Percentiles rank a stretch among this genome's conserved stretches.
phyloP scores from a whole-genome alignment of 2,888 invertebrate species.

The Protodeltote pygarga region DNA sequence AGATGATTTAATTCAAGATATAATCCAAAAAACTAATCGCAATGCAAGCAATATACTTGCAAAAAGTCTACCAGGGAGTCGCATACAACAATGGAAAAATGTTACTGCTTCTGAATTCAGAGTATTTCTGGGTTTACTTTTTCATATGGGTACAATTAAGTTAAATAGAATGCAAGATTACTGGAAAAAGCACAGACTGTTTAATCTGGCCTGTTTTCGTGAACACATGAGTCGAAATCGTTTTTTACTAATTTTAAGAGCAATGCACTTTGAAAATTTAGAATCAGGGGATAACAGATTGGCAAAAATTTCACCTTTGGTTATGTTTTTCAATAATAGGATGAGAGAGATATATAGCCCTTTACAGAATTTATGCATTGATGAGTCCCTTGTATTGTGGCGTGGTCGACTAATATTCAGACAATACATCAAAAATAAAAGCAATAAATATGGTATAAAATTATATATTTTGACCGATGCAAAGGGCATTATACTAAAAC shows the following conservation, averaged over 20 bases:
- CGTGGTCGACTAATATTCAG: constrained; percentile 30
- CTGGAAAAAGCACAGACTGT: constrained; percentile 26
- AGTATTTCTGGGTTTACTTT: too few species aligned
- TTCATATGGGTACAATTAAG: too few species aligned
- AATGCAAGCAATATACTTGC: constrained; percentile 2
- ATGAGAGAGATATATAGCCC: constrained; percentile 14
- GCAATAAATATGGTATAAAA: constrained; percentile 24
- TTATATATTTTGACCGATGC: constrained; percentile 21
- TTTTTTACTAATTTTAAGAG: constrained; percentile 24
- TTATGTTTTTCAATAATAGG: constrained; percentile 15
- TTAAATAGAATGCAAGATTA: constrained; percentile 21
- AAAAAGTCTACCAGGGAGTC: constrained; percentile 17
- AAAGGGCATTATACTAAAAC: constrained; percentile 18
- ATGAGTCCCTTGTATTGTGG: constrained; percentile 31
- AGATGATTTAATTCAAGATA: constrained; percentile 12
- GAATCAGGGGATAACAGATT: constrained; percentile 15
- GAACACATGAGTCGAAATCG: constrained; percentile 25
- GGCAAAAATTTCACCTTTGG: constrained; percentile 21
- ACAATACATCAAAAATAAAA: constrained; percentile 29
- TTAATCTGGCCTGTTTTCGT: constrained; percentile 23
- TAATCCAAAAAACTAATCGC: not conserved
- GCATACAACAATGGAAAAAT: constrained; percentile 22
- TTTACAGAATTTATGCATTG: constrained; percentile 22
- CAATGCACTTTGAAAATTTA: constrained; percentile 17
- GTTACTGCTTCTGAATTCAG: constrained; percentile 3